Percentiles rank a stretch among this genome's conserved stretches.
Conservation (phyloP, 2,797 vertebrate species). For the Anguilla marmorata region DNA sequence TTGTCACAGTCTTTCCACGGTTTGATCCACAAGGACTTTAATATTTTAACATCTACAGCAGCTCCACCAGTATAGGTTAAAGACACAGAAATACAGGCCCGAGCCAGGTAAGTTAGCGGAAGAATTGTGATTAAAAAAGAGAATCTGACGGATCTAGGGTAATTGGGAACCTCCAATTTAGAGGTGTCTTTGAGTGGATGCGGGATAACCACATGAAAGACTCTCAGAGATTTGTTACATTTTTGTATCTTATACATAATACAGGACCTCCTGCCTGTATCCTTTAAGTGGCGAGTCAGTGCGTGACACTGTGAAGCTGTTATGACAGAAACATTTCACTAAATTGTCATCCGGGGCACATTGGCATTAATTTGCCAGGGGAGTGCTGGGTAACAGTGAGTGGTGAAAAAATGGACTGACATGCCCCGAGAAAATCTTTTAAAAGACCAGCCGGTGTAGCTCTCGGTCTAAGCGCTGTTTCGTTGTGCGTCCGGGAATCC, state of each 20-base stretch:
- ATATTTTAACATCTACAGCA: slow-evolving; percentile 47
- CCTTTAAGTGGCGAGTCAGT: slow-evolving; percentile 56
- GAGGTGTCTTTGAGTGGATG: slow-evolving; percentile 50
- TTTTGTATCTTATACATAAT: slow-evolving; percentile 47
- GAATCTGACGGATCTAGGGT: slow-evolving; percentile 45
- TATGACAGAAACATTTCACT: slow-evolving; percentile 53
- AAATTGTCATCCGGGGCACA: slow-evolving; percentile 46
- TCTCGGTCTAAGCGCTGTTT: not conserved
- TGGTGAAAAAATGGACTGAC: slow-evolving; percentile 32
- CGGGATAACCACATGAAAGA: slow-evolving; percentile 61
- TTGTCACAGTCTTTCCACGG: not conserved
- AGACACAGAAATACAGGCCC: slow-evolving; percentile 37
- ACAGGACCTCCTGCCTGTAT: slow-evolving; percentile 42
- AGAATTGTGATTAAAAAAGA: slow-evolving; percentile 45
- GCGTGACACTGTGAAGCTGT: slow-evolving; percentile 62
- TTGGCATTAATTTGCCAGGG: slow-evolving; percentile 47
- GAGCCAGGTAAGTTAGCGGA: slow-evolving; percentile 47
- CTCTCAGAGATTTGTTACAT: slow-evolving; percentile 34
- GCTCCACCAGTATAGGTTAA: slow-evolving; percentile 43
- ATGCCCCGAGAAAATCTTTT: not conserved
- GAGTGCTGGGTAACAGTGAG: slow-evolving; percentile 39
- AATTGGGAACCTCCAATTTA: slow-evolving; percentile 44
- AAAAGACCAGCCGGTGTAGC: not conserved
- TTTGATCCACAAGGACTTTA: slow-evolving; percentile 37
- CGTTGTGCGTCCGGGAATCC: not conserved